Evolutionary conservation across 2,797 vertebrate genomes (phyloP).

Genomic region (Schizopygopsis malacanthus): DNA sequence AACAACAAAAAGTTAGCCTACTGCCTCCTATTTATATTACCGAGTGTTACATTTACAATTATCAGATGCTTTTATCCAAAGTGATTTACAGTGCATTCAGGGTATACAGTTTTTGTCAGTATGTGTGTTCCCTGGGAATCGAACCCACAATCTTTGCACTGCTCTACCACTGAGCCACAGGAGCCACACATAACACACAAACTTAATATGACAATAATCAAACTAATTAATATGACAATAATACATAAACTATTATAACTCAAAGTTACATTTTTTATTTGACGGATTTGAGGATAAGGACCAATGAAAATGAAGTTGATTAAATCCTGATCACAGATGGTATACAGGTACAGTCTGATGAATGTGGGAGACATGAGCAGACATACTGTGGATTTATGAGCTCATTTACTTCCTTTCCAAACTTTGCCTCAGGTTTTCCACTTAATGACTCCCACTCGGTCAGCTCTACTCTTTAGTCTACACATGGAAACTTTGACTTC

Average conservation of each 20-base stretch:
- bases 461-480: slow-evolving; percentile 16
- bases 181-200: too few relatives aligned
- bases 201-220: too few relatives aligned
- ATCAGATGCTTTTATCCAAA: too few relatives aligned
- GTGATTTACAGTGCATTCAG: too few relatives aligned
- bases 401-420: slow-evolving; percentile 33
- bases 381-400: slow-evolving; percentile 25
- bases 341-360: background rate
- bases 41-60: too few relatives aligned
- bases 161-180: too few relatives aligned
- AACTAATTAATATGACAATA: background rate
- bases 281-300: background rate
- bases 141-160: too few relatives aligned
- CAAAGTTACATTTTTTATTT: background rate
- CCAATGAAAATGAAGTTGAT: background rate
- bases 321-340: background rate
- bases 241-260: background rate
- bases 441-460: slow-evolving; percentile 10
- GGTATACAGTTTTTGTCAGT: too few relatives aligned
- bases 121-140: too few relatives aligned
- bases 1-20: too few relatives aligned
- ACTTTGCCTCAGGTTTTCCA: slow-evolving; percentile 35
- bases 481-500: slow-evolving; percentile 35
- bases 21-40: too few relatives aligned
- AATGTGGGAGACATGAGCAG: slow-evolving; percentile 2